phyloP scores from a whole-genome alignment of 2,797 vertebrate genomes.

The Fringilla coelebs region DNA sequence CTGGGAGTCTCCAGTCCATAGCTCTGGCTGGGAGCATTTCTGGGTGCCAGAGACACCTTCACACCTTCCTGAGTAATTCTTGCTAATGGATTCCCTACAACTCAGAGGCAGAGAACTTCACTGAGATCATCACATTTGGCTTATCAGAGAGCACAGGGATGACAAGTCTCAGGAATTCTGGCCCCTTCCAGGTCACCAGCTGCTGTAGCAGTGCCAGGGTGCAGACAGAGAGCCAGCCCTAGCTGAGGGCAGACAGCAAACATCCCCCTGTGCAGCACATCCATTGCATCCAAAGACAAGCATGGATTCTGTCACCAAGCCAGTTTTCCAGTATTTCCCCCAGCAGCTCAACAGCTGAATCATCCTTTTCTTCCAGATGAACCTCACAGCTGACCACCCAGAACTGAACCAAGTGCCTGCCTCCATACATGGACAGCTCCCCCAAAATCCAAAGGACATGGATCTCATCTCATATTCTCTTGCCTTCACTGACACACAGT shows the following conservation, averaged over 20 bases:
- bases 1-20: not conserved
- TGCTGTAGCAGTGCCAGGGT: not conserved
- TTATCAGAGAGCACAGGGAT: too few species aligned
- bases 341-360: fast-evolving
- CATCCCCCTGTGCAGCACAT: not conserved
- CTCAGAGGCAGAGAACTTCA: not conserved
- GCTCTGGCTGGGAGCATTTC: not conserved
- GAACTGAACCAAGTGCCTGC: not conserved
- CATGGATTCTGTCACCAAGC: fast-evolving
- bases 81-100: not conserved
- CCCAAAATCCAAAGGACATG: not conserved
- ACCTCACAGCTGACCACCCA: not conserved
- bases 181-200: not conserved
- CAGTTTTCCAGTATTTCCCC: not conserved
- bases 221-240: not conserved
- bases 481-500: not conserved
- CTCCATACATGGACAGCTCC: not conserved
- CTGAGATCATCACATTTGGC: too few species aligned
- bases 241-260: not conserved
- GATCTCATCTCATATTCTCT: not conserved
- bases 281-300: not conserved
- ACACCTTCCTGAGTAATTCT: not conserved
- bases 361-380: not conserved
- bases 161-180: not conserved
- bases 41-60: not conserved